Evolutionary conservation across 2,113 vertebrate genomes (phyloP).

Genomic region (Dipodomys merriami): DNA sequence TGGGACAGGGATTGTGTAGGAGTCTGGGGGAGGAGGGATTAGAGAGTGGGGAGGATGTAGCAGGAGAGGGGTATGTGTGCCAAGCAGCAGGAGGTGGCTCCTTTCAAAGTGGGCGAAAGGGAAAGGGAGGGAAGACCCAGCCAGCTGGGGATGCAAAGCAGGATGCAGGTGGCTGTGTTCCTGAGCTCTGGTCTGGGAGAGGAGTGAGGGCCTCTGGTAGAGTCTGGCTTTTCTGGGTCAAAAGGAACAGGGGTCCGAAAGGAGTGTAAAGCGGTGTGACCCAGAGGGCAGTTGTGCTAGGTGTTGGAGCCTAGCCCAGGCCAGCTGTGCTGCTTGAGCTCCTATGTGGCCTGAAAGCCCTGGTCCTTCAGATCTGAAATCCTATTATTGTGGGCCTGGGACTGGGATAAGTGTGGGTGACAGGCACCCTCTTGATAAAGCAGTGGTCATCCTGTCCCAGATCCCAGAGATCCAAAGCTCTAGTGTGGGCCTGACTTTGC

Average conservation of each 20-base stretch:
- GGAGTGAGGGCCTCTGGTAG: not conserved
- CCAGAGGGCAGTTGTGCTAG: not conserved
- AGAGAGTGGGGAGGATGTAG: constrained; percentile 56
- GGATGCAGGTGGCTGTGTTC: not conserved
- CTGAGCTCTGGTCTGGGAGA: not conserved
- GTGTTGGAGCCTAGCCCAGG: not conserved
- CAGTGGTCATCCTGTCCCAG: not conserved
- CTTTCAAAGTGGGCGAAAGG: not conserved
- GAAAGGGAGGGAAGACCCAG: not conserved
- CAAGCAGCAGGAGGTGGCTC: constrained; percentile 56
- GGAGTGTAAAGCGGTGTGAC: not conserved
- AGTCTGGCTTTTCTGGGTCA: not conserved
- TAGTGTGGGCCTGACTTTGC: not conserved
- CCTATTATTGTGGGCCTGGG: not conserved
- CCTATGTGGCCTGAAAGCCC: not conserved
- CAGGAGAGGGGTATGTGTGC: constrained; percentile 23
- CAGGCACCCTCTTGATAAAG: not conserved
- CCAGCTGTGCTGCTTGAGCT: not conserved
- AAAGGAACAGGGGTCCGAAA: not conserved
- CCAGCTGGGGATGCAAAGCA: constrained; percentile 1
- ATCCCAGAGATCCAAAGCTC: not conserved
- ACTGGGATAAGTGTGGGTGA: not conserved
- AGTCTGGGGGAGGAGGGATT: constrained; percentile 37
- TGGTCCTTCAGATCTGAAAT: constrained; percentile 20
- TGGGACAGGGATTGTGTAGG: constrained; percentile 73